A percentile compares a stretch with the other conserved stretches of the same genome.
Evolutionary conservation across 2,113 vertebrate genomes (phyloP).

Genomic region (Ceratotherium simum): DNA sequence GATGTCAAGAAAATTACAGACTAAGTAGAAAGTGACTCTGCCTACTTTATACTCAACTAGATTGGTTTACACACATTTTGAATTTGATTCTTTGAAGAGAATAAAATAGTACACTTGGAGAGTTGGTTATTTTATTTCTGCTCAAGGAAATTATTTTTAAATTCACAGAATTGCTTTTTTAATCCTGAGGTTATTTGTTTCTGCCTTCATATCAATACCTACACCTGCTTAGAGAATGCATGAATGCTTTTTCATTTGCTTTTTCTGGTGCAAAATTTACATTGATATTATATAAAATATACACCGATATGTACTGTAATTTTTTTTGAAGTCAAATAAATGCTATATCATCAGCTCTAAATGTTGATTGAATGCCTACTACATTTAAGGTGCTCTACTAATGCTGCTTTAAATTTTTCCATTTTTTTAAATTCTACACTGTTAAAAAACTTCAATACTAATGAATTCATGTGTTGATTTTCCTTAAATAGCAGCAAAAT

Average conservation of each 20-base stretch:
- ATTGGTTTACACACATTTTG: constrained; percentile 27
- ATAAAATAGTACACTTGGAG: constrained; percentile 8
- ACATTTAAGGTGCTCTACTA: not conserved
- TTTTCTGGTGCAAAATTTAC: not conserved
- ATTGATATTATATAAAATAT: not conserved
- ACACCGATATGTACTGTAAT: not conserved
- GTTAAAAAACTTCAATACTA: not conserved
- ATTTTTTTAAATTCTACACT: not conserved
- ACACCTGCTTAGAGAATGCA: not conserved
- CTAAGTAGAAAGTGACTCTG: not conserved
- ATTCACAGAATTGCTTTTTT: not conserved
- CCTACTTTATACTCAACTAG: not conserved
- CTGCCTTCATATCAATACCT: not conserved
- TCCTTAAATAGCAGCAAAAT: not conserved
- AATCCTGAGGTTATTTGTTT: not conserved
- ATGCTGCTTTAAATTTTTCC: not conserved
- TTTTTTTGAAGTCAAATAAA: not conserved
- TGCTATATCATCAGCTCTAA: not conserved
- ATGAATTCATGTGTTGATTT: not conserved
- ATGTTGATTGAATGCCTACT: not conserved
- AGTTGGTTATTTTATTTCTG: constrained; percentile 61
- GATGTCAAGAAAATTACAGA: constrained; percentile 12
- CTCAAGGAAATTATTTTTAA: constrained; percentile 60
- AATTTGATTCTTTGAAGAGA: constrained; percentile 57
- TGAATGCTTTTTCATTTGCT: constrained; percentile 32